Percentiles rank a stretch among this genome's conserved stretches.
These are phyloP conservation scores for Gymnocheta viridis DNA, from an alignment of 2,888 invertebrate genomes.

Conservation along the genomic window DNA sequence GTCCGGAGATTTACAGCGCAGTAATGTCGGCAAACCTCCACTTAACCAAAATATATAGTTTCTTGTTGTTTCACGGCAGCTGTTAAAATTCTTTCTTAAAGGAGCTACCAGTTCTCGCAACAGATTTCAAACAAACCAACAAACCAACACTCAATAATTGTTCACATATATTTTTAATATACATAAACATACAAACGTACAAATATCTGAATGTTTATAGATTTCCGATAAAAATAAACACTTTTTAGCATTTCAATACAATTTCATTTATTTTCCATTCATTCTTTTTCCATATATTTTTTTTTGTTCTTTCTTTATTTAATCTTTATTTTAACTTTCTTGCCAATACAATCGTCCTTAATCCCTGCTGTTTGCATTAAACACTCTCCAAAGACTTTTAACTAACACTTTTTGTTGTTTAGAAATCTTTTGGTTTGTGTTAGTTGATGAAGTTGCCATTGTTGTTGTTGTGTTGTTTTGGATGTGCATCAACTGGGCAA, in stretches of 20 bases:
- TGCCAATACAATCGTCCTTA: constrained; percentile 56
- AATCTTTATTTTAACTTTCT: constrained; percentile 25
- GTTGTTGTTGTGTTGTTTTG: not conserved
- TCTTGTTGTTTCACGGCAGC: no score
- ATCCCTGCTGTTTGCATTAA: constrained; percentile 56
- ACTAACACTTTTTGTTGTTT: constrained; percentile 42
- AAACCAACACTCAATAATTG: no score
- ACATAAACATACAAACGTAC: not conserved
- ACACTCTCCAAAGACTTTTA: constrained; percentile 61
- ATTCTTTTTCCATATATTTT: not conserved
- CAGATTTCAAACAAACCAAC: not conserved
- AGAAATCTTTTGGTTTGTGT: constrained; percentile 8
- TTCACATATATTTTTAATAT: no score
- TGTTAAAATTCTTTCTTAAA: no score
- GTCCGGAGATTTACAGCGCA: no score
- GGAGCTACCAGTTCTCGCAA: not conserved
- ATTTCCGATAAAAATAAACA: not conserved
- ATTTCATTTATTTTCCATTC: constrained; percentile 21
- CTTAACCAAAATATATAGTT: no score
- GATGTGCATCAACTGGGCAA: constrained; percentile 2
- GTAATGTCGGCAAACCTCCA: no score
- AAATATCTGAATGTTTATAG: not conserved
- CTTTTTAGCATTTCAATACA: constrained; percentile 15
- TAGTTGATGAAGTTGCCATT: not conserved
- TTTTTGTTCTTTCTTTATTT: constrained; percentile 1